Evolutionary conservation across 2,888 invertebrate genomes (phyloP).

Genomic region (Erebia epiphron): DNA sequence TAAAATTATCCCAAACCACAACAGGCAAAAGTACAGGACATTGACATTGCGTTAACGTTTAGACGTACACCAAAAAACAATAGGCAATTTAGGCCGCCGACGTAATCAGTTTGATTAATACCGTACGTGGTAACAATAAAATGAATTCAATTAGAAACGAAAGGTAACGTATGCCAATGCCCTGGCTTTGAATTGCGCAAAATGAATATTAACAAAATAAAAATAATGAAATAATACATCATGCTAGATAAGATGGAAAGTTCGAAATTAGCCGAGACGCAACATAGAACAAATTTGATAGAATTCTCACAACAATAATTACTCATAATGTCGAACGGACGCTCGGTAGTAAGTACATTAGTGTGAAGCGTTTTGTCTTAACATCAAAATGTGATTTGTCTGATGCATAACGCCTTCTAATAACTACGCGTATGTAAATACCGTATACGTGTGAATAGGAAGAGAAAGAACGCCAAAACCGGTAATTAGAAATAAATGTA

Average conservation of each 20-base stretch:
- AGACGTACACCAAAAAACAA: constrained; percentile 72
- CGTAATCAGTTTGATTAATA: constrained; percentile 82
- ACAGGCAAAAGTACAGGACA: constrained; percentile 85
- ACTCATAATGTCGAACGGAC: constrained; percentile 71
- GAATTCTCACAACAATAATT: constrained; percentile 75
- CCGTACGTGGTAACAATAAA: constrained; percentile 78
- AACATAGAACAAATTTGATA: constrained; percentile 74
- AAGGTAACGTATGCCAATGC: constrained; percentile 91
- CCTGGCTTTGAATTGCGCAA: constrained; percentile 89
- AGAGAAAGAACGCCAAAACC: constrained; percentile 75
- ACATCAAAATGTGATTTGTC: constrained; percentile 74
- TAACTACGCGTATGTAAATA: constrained; percentile 81
- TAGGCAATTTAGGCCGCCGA: constrained; percentile 79
- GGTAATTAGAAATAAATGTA: constrained; percentile 80
- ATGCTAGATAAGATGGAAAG: constrained; percentile 81
- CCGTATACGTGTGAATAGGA: constrained; percentile 80
- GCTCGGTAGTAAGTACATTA: constrained; percentile 67
- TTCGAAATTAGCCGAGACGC: constrained; percentile 73
- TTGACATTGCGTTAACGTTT: constrained; percentile 84
- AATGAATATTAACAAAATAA: constrained; percentile 61
- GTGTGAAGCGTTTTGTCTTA: constrained; percentile 67
- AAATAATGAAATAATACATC: constrained; percentile 80
- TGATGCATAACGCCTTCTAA: constrained; percentile 73
- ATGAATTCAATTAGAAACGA: constrained; percentile 80
- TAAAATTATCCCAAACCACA: constrained; percentile 60